Evolutionary conservation across 1,140 invertebrate species (phyloP).

Genomic region (Xylocopa sonorina): DNA sequence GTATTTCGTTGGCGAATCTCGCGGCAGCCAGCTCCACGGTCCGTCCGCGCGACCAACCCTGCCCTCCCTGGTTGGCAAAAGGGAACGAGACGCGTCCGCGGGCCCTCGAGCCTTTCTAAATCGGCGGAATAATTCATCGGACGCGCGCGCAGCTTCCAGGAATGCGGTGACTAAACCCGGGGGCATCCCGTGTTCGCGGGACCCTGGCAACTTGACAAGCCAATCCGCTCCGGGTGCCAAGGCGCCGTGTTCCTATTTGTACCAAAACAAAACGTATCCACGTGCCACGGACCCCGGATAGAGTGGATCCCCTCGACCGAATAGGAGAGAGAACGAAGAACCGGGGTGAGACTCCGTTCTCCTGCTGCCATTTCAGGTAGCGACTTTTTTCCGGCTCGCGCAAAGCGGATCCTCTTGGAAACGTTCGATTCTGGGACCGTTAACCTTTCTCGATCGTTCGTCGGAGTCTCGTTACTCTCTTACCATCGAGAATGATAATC

Average conservation of each 20-base stretch:
- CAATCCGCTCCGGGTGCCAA: slow-evolving; percentile 76
- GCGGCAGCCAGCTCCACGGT: background rate
- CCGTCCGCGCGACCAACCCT: background rate
- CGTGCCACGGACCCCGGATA: slow-evolving; percentile 59
- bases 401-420: background rate
- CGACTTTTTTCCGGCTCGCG: background rate
- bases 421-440: too few species aligned
- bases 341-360: background rate
- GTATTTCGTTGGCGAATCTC: background rate
- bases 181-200: slow-evolving; percentile 69
- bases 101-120: slow-evolving; percentile 65
- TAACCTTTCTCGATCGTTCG: too few species aligned
- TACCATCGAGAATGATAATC: background rate
- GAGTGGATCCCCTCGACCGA: slow-evolving; percentile 30
- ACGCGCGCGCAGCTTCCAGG: slow-evolving; percentile 68
- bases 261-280: slow-evolving; percentile 77
- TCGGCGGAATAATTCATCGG: slow-evolving; percentile 76
- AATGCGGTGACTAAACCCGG: slow-evolving; percentile 75
- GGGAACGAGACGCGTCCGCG: slow-evolving; percentile 36
- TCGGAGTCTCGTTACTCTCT: too few species aligned
- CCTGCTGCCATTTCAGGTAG: background rate
- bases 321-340: too few species aligned
- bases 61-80: too few species aligned
- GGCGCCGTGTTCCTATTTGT: slow-evolving; percentile 79
- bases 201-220: slow-evolving; percentile 78